Conservation (phyloP, 2,888 invertebrate genomes). For the Tetragonisca angustula region DNA sequence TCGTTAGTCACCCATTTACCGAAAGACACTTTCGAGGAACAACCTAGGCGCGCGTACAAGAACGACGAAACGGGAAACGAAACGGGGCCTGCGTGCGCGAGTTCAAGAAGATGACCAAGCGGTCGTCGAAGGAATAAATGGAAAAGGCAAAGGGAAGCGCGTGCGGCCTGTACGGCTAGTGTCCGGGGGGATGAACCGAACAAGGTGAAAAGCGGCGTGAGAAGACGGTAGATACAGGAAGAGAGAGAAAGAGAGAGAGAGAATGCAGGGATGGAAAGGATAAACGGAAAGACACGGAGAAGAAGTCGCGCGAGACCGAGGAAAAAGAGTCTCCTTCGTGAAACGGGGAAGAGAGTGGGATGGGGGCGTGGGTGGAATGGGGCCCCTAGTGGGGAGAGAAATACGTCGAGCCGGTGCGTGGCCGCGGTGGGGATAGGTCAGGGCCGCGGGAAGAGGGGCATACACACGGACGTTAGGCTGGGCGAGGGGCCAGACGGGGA, state of each 20-base stretch:
- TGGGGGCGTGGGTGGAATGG: conserved; percentile 83
- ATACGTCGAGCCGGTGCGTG: conserved; percentile 63
- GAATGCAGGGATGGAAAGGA: conserved; percentile 42
- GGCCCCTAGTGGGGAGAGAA: conserved; percentile 68
- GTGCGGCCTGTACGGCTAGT: too few species aligned
- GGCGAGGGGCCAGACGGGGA: conserved; percentile 68
- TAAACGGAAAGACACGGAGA: conserved; percentile 53
- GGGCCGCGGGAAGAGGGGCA: conserved; percentile 68
- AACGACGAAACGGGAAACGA: background rate
- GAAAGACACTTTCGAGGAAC: background rate
- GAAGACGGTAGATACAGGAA: background rate
- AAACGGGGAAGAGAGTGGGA: conserved; percentile 75
- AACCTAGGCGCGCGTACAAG: background rate
- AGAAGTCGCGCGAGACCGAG: conserved; percentile 50
- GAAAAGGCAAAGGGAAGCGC: background rate
- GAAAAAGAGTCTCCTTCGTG: conserved; percentile 57
- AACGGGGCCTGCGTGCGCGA: too few species aligned
- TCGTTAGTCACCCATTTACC: conserved; percentile 14
- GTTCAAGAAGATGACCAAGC: background rate
- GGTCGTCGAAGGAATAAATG: background rate
- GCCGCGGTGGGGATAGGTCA: conserved; percentile 75
- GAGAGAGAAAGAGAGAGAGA: conserved; percentile 12
- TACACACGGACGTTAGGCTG: conserved; percentile 26
- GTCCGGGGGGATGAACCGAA: background rate
- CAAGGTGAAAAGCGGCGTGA: conserved; percentile 12